Evolutionary conservation across 2,888 invertebrate genomes (phyloP), one percentile per base, ranked within the genome.

Genomic region (Listrodromus nycthemerus): DNA sequence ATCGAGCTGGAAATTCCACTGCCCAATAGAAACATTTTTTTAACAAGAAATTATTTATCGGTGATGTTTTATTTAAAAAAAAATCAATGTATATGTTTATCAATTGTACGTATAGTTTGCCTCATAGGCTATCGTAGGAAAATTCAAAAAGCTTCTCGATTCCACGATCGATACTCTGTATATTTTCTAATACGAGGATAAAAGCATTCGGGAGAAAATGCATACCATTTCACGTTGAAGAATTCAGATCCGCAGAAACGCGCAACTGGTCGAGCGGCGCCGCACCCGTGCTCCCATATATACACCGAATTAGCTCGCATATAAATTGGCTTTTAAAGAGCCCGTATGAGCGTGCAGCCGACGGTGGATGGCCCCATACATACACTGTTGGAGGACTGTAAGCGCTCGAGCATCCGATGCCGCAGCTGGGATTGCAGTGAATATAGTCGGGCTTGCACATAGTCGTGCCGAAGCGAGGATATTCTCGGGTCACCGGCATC

Each of bases 281-380:
- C 69, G 19, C 48, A 55, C 61, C 58, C 63, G 73, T 52, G 27
- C 52, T 33, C 67, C 67, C 74, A 33, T 69, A 55, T 67, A 69
- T 67, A 80, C 65, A 69, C 45, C 77, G 79, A 75, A 86, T 80
- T 82, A 82, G 70, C 74, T 82, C 74, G 85, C 85, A 86, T 86
- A 86, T 80, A 86, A 86, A 86, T 84, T 86, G 85, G 80, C 78
- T 77, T 78, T 86, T 84, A 78, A 78, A 79, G 79, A 77, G 74
- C 70, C 48, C 74, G 70, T 77, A 77, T 65, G 45, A 67, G 52
- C 76, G 73, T 73, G 52, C 67, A 63, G 63, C n/a, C 16, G 50
- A 73, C 61, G 50, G 61, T 45, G 67, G 41, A 30, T n/a, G 82
- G 55, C 7, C 33, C 27, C 41, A 37, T 10, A 37, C 69, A 33